Conservation (phyloP, 2,113 vertebrate genomes). For the Callipepla squamata region DNA sequence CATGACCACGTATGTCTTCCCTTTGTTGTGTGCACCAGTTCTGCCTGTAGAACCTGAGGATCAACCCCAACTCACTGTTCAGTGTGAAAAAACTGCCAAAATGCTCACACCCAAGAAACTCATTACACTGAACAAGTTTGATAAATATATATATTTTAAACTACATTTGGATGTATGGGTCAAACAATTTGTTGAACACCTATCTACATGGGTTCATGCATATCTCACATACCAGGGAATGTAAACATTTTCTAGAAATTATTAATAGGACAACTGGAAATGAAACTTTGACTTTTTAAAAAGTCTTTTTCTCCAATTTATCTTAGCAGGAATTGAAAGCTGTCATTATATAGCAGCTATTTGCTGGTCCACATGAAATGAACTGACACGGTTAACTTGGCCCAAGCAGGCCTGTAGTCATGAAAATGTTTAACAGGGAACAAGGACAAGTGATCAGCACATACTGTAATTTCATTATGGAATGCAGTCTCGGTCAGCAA, state of each 20-base stretch:
- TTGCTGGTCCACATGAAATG: neutral
- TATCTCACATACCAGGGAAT: neutral
- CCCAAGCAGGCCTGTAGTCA: neutral
- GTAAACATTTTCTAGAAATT: neutral
- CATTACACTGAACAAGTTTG: neutral
- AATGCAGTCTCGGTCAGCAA: accelerated
- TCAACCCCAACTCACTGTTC: accelerated
- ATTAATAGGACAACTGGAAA: neutral
- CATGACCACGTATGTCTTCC: neutral
- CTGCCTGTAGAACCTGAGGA: neutral
- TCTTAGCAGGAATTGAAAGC: neutral
- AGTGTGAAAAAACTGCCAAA: neutral
- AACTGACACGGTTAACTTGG: neutral
- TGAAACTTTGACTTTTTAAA: neutral
- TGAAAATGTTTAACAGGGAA: neutral
- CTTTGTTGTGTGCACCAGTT: neutral
- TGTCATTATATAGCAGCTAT: neutral
- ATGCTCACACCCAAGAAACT: neutral
- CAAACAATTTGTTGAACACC: neutral
- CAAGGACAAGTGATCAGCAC: neutral
- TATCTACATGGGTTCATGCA: neutral
- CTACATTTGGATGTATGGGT: neutral
- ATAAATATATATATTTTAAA: neutral
- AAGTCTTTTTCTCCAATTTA: neutral
- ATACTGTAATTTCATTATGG: neutral